A percentile compares a stretch with the other conserved stretches of the same genome.
Evolutionary conservation across 2,797 vertebrate genomes (phyloP).

Genomic region (Pitangus sulphuratus): DNA sequence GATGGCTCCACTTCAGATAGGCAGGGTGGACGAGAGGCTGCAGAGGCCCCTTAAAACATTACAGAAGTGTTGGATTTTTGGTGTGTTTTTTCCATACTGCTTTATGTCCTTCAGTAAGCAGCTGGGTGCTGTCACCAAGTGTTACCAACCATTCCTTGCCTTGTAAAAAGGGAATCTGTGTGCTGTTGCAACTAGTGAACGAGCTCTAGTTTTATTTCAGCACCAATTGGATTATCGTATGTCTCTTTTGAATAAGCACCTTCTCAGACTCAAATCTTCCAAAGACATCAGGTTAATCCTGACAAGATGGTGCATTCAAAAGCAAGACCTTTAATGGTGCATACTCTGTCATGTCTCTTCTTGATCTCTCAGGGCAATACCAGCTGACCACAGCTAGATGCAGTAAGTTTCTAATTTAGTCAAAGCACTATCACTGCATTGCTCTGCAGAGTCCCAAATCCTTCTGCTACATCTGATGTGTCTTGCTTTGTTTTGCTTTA

Average conservation of each 20-base stretch:
- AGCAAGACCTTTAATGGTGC: background rate
- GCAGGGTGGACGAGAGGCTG: background rate
- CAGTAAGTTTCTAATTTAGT: background rate
- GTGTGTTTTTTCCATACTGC: rapidly evolving
- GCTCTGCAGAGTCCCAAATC: background rate
- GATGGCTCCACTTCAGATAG: background rate
- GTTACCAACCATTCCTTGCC: background rate
- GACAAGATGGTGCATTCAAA: background rate
- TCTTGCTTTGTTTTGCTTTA: background rate
- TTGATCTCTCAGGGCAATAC: background rate
- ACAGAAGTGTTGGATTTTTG: background rate
- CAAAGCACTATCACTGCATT: background rate
- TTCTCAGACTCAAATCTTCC: background rate
- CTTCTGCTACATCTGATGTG: rapidly evolving
- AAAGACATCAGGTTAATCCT: background rate
- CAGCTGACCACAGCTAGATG: background rate
- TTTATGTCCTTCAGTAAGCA: background rate
- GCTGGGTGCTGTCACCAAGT: background rate
- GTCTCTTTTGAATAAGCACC: background rate
- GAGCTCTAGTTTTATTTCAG: background rate
- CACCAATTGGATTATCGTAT: background rate
- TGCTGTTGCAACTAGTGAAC: background rate
- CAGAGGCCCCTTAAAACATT: background rate
- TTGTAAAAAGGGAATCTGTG: background rate
- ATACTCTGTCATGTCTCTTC: background rate